Base-by-base conservation (phyloP, 2,797 vertebrate species). In the Phrynocephalus vlangalii region DNA sequence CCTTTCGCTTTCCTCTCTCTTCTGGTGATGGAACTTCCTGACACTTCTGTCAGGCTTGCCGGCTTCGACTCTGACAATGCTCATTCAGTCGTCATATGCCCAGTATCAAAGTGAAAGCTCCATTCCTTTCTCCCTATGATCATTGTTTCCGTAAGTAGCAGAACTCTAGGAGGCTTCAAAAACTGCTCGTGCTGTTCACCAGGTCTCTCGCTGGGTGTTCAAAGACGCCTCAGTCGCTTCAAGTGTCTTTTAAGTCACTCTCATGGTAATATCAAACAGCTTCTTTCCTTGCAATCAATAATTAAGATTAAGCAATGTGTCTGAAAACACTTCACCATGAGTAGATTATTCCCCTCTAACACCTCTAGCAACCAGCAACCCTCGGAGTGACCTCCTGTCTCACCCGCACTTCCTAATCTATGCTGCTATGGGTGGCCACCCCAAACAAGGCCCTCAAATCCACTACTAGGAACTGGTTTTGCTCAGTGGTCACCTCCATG, bases 171-270 rank as follows among this genome's bases (percentile, higher is more conserved):
- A 60, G 81, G 60, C 85, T 85, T 89, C 76, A 52, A 0, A 86
- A 92, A 88, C 68, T 52, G 52, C 80, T 3, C 78, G 20, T 44
- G 3, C 60, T 1, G 26, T n/a, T 83, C 77, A 79, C 82, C 85
- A 89, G 82, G 10, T 84, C 79, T 81, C 0, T 0, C 20, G 38
- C 79, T 76, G 90, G 88, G 79, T 73, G 84, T 91, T 94, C 94
- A 92, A 93, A 94, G 91, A 13, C 79, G 10, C 0, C 0, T 60
- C 91, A 91, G 63, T 89, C 87, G n/a, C 89, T 93, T 60, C 80
- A 87, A 89, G 72, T 89, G 70, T 44, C 82, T 94, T 93, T 93
- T 84, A 92, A 93, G 90, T 79, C 24, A 16, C 78, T 91, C 85
- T 82, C 56, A 3, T 93, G 66, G 77, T 88, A 90, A 94, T 85